Evolutionary conservation across 2,113 vertebrate genomes (phyloP).

Genomic region (Hepsetus odoe): DNA sequence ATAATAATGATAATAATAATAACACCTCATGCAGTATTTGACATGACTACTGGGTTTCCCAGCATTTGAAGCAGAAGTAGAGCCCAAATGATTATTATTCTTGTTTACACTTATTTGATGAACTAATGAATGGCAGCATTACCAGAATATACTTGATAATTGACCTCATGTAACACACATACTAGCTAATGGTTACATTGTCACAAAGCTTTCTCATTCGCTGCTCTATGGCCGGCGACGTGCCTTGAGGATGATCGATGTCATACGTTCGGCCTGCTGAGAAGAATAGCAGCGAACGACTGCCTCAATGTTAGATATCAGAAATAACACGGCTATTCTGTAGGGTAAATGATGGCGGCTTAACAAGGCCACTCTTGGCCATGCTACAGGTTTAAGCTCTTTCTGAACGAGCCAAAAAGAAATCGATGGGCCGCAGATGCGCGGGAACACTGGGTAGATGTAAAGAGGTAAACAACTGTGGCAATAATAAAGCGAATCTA

Average conservation of each 20-base stretch:
- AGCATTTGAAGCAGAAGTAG: too few species aligned
- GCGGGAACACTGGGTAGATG: conserved; percentile 32
- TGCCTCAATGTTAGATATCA: neutral
- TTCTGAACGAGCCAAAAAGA: conserved; percentile 23
- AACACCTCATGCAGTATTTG: too few species aligned
- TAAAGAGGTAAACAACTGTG: conserved; percentile 49
- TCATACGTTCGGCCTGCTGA: neutral
- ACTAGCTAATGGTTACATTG: neutral
- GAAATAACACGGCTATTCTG: conserved; percentile 17
- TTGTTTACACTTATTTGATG: too few species aligned
- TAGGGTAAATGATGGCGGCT: neutral
- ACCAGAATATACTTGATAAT: neutral
- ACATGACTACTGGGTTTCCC: too few species aligned
- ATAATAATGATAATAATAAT: too few species aligned
- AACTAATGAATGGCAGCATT: too few species aligned
- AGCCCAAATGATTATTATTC: too few species aligned
- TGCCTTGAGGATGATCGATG: neutral
- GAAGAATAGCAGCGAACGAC: neutral
- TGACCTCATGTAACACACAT: neutral
- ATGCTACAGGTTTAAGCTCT: conserved; percentile 29
- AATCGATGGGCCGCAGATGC: conserved; percentile 43
- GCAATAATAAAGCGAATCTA: conserved; percentile 47
- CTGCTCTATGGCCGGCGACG: neutral
- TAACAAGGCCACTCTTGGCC: conserved; percentile 7
- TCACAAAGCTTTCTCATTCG: neutral